Conservation (phyloP, 2,888 invertebrate species). For the Molorchus minor region DNA sequence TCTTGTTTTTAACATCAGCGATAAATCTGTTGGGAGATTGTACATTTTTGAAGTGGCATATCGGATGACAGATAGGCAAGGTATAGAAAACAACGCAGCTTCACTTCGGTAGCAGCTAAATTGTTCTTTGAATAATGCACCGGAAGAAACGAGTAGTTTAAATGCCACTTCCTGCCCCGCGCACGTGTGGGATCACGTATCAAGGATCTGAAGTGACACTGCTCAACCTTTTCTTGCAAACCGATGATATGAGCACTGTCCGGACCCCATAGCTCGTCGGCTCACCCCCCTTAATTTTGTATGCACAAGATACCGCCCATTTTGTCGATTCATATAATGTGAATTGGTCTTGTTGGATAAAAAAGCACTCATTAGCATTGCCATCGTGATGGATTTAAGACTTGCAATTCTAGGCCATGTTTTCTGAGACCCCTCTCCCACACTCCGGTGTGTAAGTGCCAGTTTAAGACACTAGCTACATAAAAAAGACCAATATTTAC, state of each 20-base stretch:
- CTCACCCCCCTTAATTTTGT: conserved; percentile 8
- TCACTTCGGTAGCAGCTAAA: conserved; percentile 35
- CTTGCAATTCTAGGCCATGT: no score
- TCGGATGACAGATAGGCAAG: conserved; percentile 25
- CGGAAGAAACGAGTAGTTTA: conserved; percentile 55
- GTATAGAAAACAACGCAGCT: conserved; percentile 27
- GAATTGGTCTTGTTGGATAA: no score
- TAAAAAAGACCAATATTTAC: no score
- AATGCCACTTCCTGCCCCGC: conserved; percentile 57
- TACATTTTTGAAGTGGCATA: conserved; percentile 18
- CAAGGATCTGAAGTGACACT: conserved; percentile 41
- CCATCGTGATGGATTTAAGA: no score
- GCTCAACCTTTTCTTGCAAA: conserved; percentile 19
- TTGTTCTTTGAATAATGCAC: conserved; percentile 53
- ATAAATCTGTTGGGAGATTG: conserved; percentile 15
- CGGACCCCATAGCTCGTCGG: conserved; percentile 4
- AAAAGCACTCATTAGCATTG: no score
- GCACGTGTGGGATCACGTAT: conserved; percentile 53
- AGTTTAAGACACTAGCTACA: no score
- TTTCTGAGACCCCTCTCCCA: no score
- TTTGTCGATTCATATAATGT: no score
- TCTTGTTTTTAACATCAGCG: no score
- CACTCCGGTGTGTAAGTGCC: no score
- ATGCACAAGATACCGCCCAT: no score
- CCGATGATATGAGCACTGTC: conserved; percentile 21